These are phyloP conservation scores for Geotrupes spiniger DNA, from an alignment of 2,888 invertebrate species.

Conservation along the genomic window DNA sequence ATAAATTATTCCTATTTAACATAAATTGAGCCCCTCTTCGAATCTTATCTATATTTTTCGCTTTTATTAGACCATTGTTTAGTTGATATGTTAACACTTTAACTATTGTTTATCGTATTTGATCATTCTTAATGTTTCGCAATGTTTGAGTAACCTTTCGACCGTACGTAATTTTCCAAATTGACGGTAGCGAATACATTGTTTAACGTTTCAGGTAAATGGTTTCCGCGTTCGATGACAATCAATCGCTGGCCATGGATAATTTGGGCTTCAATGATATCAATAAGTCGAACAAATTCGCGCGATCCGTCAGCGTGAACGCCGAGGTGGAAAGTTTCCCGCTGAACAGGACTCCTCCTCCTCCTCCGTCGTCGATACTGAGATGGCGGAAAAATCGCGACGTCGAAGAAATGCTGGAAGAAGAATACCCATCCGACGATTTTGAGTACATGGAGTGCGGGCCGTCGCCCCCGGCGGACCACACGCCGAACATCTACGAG, in stretches of 20 bases:
- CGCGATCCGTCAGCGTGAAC: constrained; percentile 50
- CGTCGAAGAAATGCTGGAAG: constrained; percentile 56
- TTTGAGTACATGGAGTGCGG: constrained; percentile 78
- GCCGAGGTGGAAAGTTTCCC: constrained; percentile 47
- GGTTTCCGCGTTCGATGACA: constrained; percentile 40
- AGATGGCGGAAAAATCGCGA: constrained; percentile 40
- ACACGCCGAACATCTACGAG: constrained; percentile 78
- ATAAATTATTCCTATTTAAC: too few species aligned
- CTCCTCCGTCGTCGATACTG: constrained; percentile 33
- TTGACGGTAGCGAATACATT: background rate
- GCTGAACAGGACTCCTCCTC: constrained; percentile 40
- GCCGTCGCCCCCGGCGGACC: constrained; percentile 76
- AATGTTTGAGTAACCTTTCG: too few species aligned
- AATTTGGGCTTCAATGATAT: constrained; percentile 48
- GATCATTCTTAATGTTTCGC: too few species aligned
- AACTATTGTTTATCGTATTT: too few species aligned
- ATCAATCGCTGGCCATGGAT: constrained; percentile 40
- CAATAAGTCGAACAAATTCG: constrained; percentile 40
- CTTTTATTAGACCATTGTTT: too few species aligned
- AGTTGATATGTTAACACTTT: too few species aligned
- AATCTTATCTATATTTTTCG: too few species aligned
- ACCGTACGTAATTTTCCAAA: too few species aligned
- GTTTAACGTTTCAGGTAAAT: constrained; percentile 35
- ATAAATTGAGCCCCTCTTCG: too few species aligned
- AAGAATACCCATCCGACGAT: constrained; percentile 67